phyloP scores from a whole-genome alignment of 2,113 vertebrate genomes.

The Antigone vipio region DNA sequence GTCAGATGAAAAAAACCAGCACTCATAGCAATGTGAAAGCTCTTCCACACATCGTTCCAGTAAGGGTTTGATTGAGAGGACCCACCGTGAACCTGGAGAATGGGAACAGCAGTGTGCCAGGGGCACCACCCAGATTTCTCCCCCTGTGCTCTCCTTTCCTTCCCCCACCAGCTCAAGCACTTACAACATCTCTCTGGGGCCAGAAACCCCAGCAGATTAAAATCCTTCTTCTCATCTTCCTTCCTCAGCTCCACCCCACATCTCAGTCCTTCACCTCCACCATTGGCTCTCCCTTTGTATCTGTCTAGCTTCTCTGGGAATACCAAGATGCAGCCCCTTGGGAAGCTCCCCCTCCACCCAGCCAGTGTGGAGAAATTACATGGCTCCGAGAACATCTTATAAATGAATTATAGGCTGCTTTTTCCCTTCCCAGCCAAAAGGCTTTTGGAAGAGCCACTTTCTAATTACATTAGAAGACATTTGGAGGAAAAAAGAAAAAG shows the following conservation, averaged over 20 bases:
- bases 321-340: accelerated
- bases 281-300: not conserved
- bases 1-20: not conserved
- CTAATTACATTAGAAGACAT: conserved; percentile 49
- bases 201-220: not conserved
- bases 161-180: not conserved
- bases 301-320: not conserved
- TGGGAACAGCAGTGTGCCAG: not conserved
- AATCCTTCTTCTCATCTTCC: not conserved
- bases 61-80: not conserved
- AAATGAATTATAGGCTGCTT: conserved; percentile 51
- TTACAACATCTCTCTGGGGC: not conserved
- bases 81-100: not conserved
- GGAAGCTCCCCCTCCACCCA: not conserved
- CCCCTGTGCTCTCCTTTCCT: not conserved
- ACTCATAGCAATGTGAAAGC: not conserved
- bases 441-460: conserved; percentile 32
- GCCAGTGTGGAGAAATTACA: not conserved
- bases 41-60: not conserved
- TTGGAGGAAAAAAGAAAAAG: conserved; percentile 2
- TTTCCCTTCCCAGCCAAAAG: conserved; percentile 18
- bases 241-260: not conserved
- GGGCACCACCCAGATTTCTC: not conserved
- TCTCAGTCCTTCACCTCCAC: not conserved
- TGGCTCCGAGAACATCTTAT: not conserved